Base-by-base conservation (phyloP, 2,797 vertebrate genomes). In the Phataginus tetradactyla region DNA sequence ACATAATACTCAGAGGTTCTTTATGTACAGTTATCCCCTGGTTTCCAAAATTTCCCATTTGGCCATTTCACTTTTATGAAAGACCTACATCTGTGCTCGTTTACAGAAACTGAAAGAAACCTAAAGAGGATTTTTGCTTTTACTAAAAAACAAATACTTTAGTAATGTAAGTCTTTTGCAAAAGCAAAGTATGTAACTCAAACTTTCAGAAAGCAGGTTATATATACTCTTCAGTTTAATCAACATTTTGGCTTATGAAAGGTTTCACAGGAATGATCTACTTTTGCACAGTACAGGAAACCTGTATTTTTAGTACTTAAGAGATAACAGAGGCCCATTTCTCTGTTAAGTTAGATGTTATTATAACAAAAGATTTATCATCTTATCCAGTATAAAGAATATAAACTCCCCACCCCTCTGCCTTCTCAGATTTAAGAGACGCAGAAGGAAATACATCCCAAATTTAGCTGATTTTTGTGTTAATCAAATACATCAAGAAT, bases 391-490 rank as follows among this genome's bases (percentile, higher is more conserved):
- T 57, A n/a, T 39, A 51, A 61, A 87, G 61, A 64, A 37, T 74
- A 74, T 68, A 61, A 81, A n/a, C 27, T 51, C 14, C 18, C 10
- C 7, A 12, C 6, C 25, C 29, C 23, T 53, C 23, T 2, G 23
- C 63, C 21, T 37, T 91, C 85, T 96, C 61, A 93, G 59, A 94
- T 68, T 57, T 89, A 84, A 84, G 20, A 92, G 34, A 86, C 4
- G 39, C 12, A 21, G 18, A 81, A 86, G 61, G 34, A 96, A 83
- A 91, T 42, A 64, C 2, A 78, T 25, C 7, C 55, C 29, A 78
- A 90, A 83, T 21, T 53, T 64, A 63, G 25, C 55, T 95, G 78
- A 42, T 61, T 69, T 90, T 20, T 94, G 6, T 71, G 17, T 37
- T 80, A 79, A 77, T 66, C 6, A 80, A 68, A 88, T 10, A 63